Conservation (phyloP, 2,888 invertebrate genomes). For the Dicyrtoma fusca region DNA sequence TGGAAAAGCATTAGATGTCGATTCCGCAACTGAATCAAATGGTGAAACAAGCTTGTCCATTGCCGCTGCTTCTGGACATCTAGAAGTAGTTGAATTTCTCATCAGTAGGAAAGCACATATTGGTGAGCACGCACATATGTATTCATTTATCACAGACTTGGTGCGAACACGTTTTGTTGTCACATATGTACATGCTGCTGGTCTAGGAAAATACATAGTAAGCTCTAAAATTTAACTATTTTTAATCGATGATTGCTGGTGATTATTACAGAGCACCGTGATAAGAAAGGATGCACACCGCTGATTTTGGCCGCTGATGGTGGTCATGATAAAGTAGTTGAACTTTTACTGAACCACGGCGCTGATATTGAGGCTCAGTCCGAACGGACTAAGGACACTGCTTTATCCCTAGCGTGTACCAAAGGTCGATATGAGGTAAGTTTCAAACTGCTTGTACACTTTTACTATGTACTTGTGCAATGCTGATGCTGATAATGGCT, state of each 20-base stretch:
- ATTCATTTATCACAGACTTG: neutral
- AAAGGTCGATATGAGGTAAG: slow-evolving; percentile 87
- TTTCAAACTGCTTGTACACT: too few relatives aligned
- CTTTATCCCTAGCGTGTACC: slow-evolving; percentile 94
- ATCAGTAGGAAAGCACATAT: slow-evolving; percentile 92
- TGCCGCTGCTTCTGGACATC: slow-evolving; percentile 96
- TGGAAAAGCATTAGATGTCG: slow-evolving; percentile 73
- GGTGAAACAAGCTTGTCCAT: slow-evolving; percentile 97
- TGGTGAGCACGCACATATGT: slow-evolving; percentile 58
- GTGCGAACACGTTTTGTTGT: neutral
- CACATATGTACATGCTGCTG: too few relatives aligned
- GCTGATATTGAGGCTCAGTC: slow-evolving; percentile 99
- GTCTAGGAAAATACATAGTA: too few relatives aligned
- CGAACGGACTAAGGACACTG: slow-evolving; percentile 98
- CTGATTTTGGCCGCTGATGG: slow-evolving; percentile 96
- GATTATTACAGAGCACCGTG: slow-evolving; percentile 85
- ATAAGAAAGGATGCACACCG: slow-evolving; percentile 98
- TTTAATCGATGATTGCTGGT: too few relatives aligned
- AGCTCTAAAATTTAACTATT: slow-evolving; percentile 2
- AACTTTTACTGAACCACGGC: slow-evolving; percentile 86
- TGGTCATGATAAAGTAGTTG: slow-evolving; percentile 89
- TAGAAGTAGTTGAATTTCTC: slow-evolving; percentile 90
- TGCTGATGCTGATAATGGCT: too few relatives aligned
- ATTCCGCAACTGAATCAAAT: slow-evolving; percentile 97
- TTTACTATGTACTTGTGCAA: too few relatives aligned